Evolutionary conservation across 2,797 vertebrate genomes (phyloP).

Genomic region (Syngnathus rostellatus): DNA sequence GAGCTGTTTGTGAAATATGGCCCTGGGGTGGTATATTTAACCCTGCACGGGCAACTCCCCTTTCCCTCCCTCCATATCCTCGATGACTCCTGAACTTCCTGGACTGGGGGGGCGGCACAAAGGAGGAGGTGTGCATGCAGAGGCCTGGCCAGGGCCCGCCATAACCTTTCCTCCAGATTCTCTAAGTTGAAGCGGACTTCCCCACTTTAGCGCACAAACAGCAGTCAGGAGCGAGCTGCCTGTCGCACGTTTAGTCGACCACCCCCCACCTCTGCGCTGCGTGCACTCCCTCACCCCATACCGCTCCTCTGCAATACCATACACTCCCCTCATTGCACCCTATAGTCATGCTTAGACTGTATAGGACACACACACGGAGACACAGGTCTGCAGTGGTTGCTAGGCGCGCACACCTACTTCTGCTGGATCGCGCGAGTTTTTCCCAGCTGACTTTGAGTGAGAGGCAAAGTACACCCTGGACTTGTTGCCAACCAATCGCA

Average conservation of each 20-base stretch:
- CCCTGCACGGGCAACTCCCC: constrained; percentile 44
- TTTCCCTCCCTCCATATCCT: constrained; percentile 16
- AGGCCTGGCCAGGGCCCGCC: constrained; percentile 53
- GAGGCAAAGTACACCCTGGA: background rate
- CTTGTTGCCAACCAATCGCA: background rate
- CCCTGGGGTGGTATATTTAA: constrained; percentile 59
- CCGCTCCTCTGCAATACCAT: constrained; percentile 26
- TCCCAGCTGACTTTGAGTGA: background rate
- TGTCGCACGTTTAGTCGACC: constrained; percentile 48
- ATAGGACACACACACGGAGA: constrained; percentile 44
- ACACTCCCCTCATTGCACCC: constrained; percentile 34
- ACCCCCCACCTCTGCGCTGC: constrained; percentile 38
- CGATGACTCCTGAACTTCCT: constrained; percentile 42
- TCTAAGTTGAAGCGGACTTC: constrained; percentile 51
- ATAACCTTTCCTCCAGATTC: constrained; percentile 77
- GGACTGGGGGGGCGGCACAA: constrained; percentile 39
- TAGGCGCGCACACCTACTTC: constrained; percentile 41
- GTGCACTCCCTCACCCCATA: constrained; percentile 31
- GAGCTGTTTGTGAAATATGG: constrained; percentile 38
- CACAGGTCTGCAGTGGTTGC: constrained; percentile 27
- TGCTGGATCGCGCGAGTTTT: constrained; percentile 3
- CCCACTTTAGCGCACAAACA: constrained; percentile 63
- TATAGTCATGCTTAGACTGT: constrained; percentile 49
- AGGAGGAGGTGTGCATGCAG: constrained; percentile 43
- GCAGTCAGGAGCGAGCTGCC: constrained; percentile 39